Base-by-base conservation (phyloP, 2,888 invertebrate species). In the Anthophora plumipes region DNA sequence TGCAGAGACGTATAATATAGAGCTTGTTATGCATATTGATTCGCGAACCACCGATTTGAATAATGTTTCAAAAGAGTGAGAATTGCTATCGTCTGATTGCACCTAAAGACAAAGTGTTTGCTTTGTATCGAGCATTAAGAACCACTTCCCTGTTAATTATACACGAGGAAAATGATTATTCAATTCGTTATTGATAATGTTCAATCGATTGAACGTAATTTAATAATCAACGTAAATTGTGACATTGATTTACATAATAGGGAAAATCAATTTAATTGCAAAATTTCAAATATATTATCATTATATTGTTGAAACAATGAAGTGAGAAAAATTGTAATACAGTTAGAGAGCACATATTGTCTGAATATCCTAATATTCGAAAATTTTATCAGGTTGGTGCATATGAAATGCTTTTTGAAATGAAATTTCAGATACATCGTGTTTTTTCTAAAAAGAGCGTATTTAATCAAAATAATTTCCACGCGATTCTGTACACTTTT, bases 121-220 rank as follows among this genome's bases (percentile, higher is more conserved):
- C 14, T 31, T 64, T 20, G 25, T 22, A 66, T 74, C 6, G 8
- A 22, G 43, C 39, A 54, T 69, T 70, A 70, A 60, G 52, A n/a
- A 59, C 22, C 54, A 20, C 41, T 70, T 79, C 25, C 17, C 59
- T 31, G 52, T 41, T 79, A 77, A 77, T 77, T 77, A 64, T 17
- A 5, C 20, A 17, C 9, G 11, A 39, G 22, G 22, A 41, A 43
- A 20, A 41, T 75, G 31, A 22, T 63, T 63, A 43, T 60, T 75
- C n/a, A 14, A 50, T n/a, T 48, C 6, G 17, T 25, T n/a, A 22
- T 41, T 52, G 63, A 68, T 59, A 37, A 11, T 1, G 1, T 31
- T 12, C 5, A 41, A 57, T 2, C 20, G 4, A 20, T 25, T 22
- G 31, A 68, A 63, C 20, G 20, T 20, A 22, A 43, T 5, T 37